Evolutionary conservation across 1,140 invertebrate species (phyloP).

Genomic region (Caenorhabditis briggsae): DNA sequence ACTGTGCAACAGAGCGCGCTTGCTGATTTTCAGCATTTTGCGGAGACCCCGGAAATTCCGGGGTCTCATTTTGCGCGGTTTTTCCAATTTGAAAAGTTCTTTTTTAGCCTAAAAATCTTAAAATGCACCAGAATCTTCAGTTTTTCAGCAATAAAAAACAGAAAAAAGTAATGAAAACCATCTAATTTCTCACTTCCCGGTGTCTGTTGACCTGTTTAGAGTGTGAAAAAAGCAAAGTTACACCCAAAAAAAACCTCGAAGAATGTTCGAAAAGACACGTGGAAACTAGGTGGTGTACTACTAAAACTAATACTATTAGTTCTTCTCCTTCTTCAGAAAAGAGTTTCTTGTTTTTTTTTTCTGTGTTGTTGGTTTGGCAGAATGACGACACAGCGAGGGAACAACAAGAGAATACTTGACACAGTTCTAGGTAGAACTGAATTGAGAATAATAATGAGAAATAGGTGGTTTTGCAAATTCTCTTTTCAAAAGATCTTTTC

Average conservation of each 20-base stretch:
- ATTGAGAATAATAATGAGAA: neutral
- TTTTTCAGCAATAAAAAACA: no score
- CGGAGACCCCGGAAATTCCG: no score
- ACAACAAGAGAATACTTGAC: no score
- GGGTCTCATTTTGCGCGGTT: no score
- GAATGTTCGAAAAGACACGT: slow-evolving; percentile 5
- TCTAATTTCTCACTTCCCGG: no score
- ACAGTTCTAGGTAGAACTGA: slow-evolving; percentile 42
- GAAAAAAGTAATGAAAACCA: no score
- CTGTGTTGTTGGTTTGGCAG: neutral
- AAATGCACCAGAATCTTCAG: no score
- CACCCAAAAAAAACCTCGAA: neutral
- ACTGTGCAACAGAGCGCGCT: no score
- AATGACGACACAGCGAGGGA: neutral
- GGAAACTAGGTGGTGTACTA: neutral
- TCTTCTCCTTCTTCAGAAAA: slow-evolving; percentile 5
- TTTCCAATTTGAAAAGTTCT: no score
- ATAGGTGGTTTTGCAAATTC: neutral
- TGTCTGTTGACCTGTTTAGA: neutral
- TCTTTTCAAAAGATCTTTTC: neutral
- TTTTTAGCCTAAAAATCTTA: no score
- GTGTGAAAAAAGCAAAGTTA: neutral
- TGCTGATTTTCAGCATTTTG: no score
- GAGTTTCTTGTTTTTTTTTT: slow-evolving; percentile 38
- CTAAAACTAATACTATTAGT: slow-evolving; percentile 33